Evolutionary conservation across 2,888 invertebrate genomes (phyloP).

Genomic region (Panzeria rudis): DNA sequence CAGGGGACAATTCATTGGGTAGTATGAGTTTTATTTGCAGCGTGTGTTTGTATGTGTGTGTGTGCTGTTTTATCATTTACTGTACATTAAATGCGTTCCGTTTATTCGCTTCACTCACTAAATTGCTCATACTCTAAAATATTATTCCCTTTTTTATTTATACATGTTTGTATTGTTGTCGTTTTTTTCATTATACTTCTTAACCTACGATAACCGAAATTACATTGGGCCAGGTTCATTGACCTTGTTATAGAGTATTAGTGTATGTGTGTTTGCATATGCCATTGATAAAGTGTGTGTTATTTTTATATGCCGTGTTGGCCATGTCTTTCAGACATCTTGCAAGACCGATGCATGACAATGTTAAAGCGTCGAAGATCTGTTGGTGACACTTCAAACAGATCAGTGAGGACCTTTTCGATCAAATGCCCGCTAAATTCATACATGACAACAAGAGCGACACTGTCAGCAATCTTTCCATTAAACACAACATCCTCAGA

Average conservation of each 20-base stretch:
- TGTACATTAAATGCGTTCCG: slow-evolving; percentile 61
- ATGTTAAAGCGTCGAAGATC: too few relatives aligned
- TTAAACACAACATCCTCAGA: too few relatives aligned
- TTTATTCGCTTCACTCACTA: slow-evolving; percentile 38
- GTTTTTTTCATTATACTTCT: slow-evolving; percentile 57
- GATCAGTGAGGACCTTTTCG: too few relatives aligned
- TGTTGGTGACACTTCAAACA: too few relatives aligned
- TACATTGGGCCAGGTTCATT: slow-evolving; percentile 76
- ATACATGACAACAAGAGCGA: too few relatives aligned
- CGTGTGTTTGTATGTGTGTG: not conserved
- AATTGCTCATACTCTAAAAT: slow-evolving; percentile 33
- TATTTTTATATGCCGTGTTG: slow-evolving; percentile 26
- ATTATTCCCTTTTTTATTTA: slow-evolving; percentile 55
- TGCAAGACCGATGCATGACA: too few relatives aligned
- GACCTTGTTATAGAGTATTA: slow-evolving; percentile 71
- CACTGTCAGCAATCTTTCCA: too few relatives aligned
- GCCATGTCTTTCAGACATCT: too few relatives aligned
- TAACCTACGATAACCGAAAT: slow-evolving; percentile 77
- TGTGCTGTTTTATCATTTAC: slow-evolving; percentile 55
- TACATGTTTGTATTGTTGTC: slow-evolving; percentile 18
- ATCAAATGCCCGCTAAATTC: too few relatives aligned
- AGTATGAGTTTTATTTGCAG: slow-evolving; percentile 53
- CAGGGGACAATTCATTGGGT: slow-evolving; percentile 53
- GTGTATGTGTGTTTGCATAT: slow-evolving; percentile 28
- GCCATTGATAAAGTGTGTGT: slow-evolving; percentile 44